Percentiles rank a stretch among this genome's conserved stretches.
Evolutionary conservation across 1,140 invertebrate genomes (phyloP).

Genomic region (Matsumurasca onukii): DNA sequence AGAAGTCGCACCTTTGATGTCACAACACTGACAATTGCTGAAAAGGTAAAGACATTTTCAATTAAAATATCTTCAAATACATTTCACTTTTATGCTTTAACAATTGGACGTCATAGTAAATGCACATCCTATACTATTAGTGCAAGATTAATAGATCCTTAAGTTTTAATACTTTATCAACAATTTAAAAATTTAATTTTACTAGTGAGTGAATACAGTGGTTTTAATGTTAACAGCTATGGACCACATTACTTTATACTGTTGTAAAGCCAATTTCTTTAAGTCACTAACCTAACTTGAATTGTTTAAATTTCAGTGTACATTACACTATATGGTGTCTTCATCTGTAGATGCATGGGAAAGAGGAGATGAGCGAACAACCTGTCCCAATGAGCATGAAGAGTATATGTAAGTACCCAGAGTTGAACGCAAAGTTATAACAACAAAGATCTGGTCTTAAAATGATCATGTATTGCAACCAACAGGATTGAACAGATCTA

Average conservation of each 20-base stretch:
- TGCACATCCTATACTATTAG: no score
- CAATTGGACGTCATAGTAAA: no score
- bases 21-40: slow-evolving; percentile 56
- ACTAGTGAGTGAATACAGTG: neutral
- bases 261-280: no score
- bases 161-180: neutral
- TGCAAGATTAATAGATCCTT: neutral
- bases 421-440: neutral
- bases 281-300: no score
- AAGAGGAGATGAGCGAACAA: slow-evolving; percentile 60
- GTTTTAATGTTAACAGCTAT: neutral
- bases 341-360: slow-evolving; percentile 61
- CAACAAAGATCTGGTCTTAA: neutral
- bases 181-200: neutral
- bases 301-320: slow-evolving; percentile 67
- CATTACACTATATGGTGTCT: slow-evolving; percentile 73
- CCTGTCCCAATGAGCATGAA: slow-evolving; percentile 35
- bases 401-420: slow-evolving; percentile 31
- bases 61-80: neutral
- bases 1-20: slow-evolving; percentile 45
- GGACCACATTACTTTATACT: no score
- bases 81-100: no score
- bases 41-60: slow-evolving; percentile 57
- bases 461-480: neutral
- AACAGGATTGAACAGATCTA: neutral